phyloP scores from a whole-genome alignment of 2,888 invertebrate species.

The Dermolepida albohirtum region DNA sequence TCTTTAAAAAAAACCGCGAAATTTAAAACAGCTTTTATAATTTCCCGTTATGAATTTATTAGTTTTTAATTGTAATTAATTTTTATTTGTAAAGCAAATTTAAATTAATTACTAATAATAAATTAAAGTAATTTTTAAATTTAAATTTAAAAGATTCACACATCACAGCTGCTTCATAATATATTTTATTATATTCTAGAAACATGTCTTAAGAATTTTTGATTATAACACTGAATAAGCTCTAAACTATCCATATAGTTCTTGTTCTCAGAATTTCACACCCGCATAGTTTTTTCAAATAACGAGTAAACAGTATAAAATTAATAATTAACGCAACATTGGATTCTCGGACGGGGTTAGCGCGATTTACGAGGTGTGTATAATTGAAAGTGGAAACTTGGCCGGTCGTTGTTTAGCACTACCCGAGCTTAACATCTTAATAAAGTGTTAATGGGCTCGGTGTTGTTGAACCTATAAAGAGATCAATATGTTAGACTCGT shows the following conservation, averaged over 20 bases:
- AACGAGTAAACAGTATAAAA: slow-evolving; percentile 11
- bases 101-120: too few relatives aligned
- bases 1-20: too few relatives aligned
- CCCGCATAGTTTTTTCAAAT: not conserved
- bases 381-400: slow-evolving; percentile 38
- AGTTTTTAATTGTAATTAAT: too few relatives aligned
- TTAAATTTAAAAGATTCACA: too few relatives aligned
- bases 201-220: too few relatives aligned
- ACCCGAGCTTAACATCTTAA: slow-evolving; percentile 38
- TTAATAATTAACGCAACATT: slow-evolving; percentile 30
- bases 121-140: too few relatives aligned
- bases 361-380: slow-evolving; percentile 36
- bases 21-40: too few relatives aligned
- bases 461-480: slow-evolving; percentile 39
- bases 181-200: too few relatives aligned
- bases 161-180: too few relatives aligned
- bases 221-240: too few relatives aligned
- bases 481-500: slow-evolving; percentile 32
- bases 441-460: slow-evolving; percentile 31
- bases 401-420: slow-evolving; percentile 19
- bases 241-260: not conserved
- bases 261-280: slow-evolving; percentile 4
- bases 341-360: slow-evolving; percentile 9
- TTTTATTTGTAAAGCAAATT: too few relatives aligned
- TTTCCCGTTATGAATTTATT: too few relatives aligned